These are phyloP conservation scores for Sapayoa aenigma DNA, from an alignment of 2,113 vertebrate genomes.

Conservation along the genomic window DNA sequence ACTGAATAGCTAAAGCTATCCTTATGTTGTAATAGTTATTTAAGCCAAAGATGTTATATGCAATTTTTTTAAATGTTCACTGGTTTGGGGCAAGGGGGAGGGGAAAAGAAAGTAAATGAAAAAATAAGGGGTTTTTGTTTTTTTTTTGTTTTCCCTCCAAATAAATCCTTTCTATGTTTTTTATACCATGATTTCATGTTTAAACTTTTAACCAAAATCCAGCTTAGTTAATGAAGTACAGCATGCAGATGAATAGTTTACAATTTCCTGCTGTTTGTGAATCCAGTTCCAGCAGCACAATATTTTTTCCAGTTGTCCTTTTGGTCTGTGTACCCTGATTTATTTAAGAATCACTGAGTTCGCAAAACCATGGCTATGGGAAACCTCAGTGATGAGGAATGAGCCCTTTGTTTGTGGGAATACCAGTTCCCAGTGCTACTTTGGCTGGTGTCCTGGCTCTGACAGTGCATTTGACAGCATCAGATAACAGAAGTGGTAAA, in stretches of 20 bases:
- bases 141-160: background rate
- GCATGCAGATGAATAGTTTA: background rate
- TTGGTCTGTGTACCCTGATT: background rate
- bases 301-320: background rate
- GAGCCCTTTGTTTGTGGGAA: conserved; percentile 9
- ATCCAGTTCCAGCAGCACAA: background rate
- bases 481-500: conserved; percentile 18
- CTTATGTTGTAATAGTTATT: background rate
- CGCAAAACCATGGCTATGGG: background rate
- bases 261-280: background rate
- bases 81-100: background rate
- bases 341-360: background rate
- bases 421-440: background rate
- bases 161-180: background rate
- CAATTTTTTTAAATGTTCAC: background rate
- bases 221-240: background rate
- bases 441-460: conserved; percentile 22
- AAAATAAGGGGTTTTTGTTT: background rate
- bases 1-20: background rate
- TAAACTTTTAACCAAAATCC: background rate
- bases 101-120: background rate
- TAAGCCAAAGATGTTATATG: background rate
- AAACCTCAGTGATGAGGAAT: conserved; percentile 12
- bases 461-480: conserved; percentile 2
- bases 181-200: background rate